Evolutionary conservation across 2,797 vertebrate species (phyloP), one percentile per base, ranked within the genome.

Genomic region (Anguilla anguilla): DNA sequence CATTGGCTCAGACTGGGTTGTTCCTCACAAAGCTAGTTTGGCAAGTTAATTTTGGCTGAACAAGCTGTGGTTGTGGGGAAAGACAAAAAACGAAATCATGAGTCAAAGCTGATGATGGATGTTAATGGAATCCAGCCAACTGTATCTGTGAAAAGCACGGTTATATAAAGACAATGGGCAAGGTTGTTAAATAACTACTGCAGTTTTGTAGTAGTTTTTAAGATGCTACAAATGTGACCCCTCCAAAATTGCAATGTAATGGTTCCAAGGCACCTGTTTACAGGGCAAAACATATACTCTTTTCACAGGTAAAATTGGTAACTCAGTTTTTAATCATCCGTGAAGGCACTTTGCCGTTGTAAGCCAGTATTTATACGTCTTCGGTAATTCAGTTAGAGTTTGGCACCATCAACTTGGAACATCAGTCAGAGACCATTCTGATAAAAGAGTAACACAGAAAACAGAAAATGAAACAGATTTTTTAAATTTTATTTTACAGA

Each of bases 401-500:
- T 46, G 35, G n/a, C 17, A 79, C 35, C 19, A 46, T 79, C 74
- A 17, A 1, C 19, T 51, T 22, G 74, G 74, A 43, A 77, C 10
- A 28, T 25, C 19, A n/a, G 22, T 82, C 83, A 59, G 83, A 35
- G 31, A 83, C 3, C 15, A 51, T 9, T 13, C n/a, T 25, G 53
- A 28, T 13, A 39, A 84, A 35, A 61, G 53, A 3, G 5, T 19
- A 6, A 64, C n/a, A 53, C 51, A 53, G 51, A 53, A 53, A 53
- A n/a, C 46, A 67, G 4, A 88, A 64, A 85, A 7, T n/a, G 3
- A 11, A 7, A 77, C 39, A 46, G 25, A 7, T 35, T 77, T 9
- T 35, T 84, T 43, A 93, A 92, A 94, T 93, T 93, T 94, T 88
- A 93, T 90, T 83, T 93, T 93, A 94, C 28, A 72, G 59, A 90